Conservation (phyloP, 2,797 vertebrate genomes). For the Gymnoscopelus microlampas region DNA sequence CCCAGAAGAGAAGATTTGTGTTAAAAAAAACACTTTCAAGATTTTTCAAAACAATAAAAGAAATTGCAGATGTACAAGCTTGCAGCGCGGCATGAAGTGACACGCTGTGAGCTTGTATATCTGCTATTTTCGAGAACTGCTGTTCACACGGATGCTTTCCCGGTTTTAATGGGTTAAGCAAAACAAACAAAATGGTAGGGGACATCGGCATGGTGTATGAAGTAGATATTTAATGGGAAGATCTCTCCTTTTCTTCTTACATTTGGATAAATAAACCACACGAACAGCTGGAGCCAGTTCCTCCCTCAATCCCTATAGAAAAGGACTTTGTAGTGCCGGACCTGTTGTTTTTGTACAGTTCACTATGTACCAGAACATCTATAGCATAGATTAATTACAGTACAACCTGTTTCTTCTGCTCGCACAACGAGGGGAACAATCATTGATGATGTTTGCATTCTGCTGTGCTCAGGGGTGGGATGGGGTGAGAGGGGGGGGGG, state of each 20-base stretch:
- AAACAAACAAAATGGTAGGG: slow-evolving; percentile 8
- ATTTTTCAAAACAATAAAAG: no score
- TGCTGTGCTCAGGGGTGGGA: not conserved
- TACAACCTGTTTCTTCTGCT: slow-evolving; percentile 18
- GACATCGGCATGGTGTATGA: slow-evolving; percentile 20
- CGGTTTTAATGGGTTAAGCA: no score
- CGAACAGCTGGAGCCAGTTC: slow-evolving; percentile 10
- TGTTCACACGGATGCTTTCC: no score
- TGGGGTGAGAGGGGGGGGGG: not conserved
- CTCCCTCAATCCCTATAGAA: slow-evolving; percentile 28
- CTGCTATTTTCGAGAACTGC: no score
- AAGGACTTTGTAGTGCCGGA: slow-evolving; percentile 15
- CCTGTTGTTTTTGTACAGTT: not conserved
- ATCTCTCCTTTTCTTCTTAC: slow-evolving; percentile 20
- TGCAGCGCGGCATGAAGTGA: no score
- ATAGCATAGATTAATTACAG: not conserved
- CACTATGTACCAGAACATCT: slow-evolving; percentile 16
- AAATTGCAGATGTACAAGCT: no score
- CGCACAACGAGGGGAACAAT: slow-evolving; percentile 26
- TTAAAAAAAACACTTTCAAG: no score
- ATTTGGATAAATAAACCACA: slow-evolving; percentile 44
- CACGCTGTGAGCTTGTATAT: no score
- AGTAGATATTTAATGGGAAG: slow-evolving; percentile 23
- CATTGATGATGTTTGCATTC: not conserved
- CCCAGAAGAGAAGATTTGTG: no score